Evolutionary conservation across 2,113 vertebrate genomes (phyloP).

Genomic region (Calidris pugnax): DNA sequence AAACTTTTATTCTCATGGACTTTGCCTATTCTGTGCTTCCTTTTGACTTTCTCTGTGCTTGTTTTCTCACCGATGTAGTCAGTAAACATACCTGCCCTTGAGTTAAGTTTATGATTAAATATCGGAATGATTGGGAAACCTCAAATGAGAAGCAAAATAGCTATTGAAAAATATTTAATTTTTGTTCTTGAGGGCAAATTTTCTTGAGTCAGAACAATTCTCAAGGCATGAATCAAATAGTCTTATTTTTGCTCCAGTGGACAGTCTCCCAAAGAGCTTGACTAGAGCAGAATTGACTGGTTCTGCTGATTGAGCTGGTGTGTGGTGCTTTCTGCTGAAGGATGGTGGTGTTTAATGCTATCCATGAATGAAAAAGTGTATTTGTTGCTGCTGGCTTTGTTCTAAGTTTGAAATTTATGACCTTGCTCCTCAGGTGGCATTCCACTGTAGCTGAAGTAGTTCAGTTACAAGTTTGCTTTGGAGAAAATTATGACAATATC

Average conservation of each 20-base stretch:
- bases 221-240: neutral
- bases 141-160: neutral
- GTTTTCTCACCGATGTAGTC: neutral
- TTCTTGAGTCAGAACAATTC: neutral
- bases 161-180: neutral
- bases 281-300: neutral
- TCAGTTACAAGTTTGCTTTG: neutral
- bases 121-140: neutral
- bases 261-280: neutral
- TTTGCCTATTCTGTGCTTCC: neutral
- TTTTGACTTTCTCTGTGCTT: neutral
- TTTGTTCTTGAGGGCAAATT: neutral
- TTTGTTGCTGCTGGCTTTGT: neutral
- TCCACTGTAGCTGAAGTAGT: neutral
- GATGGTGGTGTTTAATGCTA: neutral
- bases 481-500: neutral
- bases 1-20: neutral
- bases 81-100: neutral
- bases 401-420: neutral
- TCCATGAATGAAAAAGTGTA: neutral
- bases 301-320: neutral
- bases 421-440: neutral
- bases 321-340: neutral
- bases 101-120: neutral
- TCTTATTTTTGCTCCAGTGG: neutral